A percentile compares a stretch with the other conserved stretches of the same genome.
These are phyloP conservation scores for Lasioglossum lativentre DNA, from an alignment of 2,888 invertebrate species.

Conservation along the genomic window DNA sequence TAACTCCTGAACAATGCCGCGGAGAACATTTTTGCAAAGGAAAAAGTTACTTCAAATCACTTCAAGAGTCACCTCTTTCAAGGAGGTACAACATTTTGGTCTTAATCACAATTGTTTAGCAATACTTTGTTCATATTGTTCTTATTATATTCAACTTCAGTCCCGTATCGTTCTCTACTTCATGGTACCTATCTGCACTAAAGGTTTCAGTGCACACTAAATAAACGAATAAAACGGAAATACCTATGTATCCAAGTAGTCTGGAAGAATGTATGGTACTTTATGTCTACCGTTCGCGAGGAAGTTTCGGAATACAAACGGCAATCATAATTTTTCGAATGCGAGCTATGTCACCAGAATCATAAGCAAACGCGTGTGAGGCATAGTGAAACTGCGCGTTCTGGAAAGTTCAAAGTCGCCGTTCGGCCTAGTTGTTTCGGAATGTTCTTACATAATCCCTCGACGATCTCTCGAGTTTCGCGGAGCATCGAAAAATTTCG, in stretches of 20 bases:
- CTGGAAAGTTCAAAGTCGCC: constrained; percentile 9
- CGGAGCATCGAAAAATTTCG: not conserved
- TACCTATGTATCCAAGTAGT: not conserved
- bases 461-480: not conserved
- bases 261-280: not conserved
- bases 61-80: too few relatives aligned
- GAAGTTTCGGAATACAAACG: not conserved
- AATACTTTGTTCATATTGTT: not conserved
- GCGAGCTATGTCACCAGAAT: not conserved
- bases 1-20: too few relatives aligned
- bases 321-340: not conserved
- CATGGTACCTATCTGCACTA: not conserved
- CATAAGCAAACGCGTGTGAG: not conserved
- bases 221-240: not conserved
- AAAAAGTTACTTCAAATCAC: too few relatives aligned
- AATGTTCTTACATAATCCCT: not conserved
- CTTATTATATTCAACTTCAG: not conserved
- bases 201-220: not conserved
- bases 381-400: not conserved
- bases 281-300: not conserved
- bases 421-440: not conserved
- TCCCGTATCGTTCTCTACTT: not conserved
- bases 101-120: not conserved
- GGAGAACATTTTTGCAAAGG: too few relatives aligned
- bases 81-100: too few relatives aligned